phyloP scores from a whole-genome alignment of 1,140 invertebrate species.

The Sesamia nonagrioides region DNA sequence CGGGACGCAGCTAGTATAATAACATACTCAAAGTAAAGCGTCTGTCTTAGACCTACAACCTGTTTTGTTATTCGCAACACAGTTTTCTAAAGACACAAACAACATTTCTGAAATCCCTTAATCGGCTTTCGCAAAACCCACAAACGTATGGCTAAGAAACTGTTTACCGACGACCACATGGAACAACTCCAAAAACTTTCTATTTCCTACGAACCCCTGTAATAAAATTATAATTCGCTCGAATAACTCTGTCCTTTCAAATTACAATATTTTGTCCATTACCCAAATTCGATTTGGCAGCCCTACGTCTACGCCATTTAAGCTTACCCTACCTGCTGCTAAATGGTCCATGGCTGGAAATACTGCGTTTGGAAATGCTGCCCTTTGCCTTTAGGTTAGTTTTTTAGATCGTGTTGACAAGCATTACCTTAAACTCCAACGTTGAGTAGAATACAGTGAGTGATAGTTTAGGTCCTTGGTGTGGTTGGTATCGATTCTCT shows the following conservation, averaged over 20 bases:
- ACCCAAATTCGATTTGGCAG: slow-evolving; percentile 7
- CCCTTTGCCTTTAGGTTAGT: background rate
- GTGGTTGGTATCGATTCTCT: background rate
- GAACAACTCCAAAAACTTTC: background rate
- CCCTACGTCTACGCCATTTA: slow-evolving; percentile 32
- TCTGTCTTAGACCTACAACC: no score
- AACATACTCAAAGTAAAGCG: no score
- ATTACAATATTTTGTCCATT: slow-evolving; percentile 34
- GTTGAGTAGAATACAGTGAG: background rate
- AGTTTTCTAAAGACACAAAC: no score
- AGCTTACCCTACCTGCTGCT: slow-evolving; percentile 34
- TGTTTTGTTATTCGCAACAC: no score
- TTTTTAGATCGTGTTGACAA: slow-evolving; percentile 23
- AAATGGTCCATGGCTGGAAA: slow-evolving; percentile 39
- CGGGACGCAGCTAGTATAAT: no score
- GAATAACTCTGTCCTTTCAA: slow-evolving; percentile 2
- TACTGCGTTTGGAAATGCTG: slow-evolving; percentile 26
- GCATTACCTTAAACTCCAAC: slow-evolving; percentile 2
- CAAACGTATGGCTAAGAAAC: background rate
- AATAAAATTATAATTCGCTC: slow-evolving; percentile 27
- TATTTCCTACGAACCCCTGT: background rate
- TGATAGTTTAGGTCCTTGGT: background rate
- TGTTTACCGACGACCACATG: background rate
- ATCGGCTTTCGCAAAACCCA: background rate
- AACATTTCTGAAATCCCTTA: background rate